Evolutionary conservation across 2,113 vertebrate genomes (phyloP).

Genomic region (Polyodon spathula): DNA sequence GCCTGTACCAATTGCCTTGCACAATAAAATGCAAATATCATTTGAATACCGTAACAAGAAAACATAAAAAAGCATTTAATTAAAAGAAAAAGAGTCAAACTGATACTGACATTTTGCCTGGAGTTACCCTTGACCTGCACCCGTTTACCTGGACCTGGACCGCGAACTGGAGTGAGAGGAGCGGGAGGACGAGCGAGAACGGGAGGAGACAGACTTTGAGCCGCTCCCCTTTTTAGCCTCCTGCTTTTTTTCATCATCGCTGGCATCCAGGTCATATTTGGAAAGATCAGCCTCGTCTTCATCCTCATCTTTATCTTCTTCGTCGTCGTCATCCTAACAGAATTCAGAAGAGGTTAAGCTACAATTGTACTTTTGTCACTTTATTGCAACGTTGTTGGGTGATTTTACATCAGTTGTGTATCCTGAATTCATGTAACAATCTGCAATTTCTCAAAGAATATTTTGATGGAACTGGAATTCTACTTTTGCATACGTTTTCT

Average conservation of each 20-base stretch:
- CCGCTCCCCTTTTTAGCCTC: constrained; percentile 62
- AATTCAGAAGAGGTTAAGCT: background rate
- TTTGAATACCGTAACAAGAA: constrained; percentile 34
- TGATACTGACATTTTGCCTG: constrained; percentile 99
- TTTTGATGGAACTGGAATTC: no score
- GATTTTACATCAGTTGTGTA: no score
- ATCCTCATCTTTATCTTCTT: constrained; percentile 51
- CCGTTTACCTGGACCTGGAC: constrained; percentile 99
- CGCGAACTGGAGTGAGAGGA: constrained; percentile 93
- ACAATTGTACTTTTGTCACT: no score
- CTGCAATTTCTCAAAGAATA: no score
- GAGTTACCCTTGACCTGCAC: constrained; percentile 99
- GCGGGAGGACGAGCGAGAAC: constrained; percentile 75
- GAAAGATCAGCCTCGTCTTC: constrained; percentile 80
- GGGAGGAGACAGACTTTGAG: constrained; percentile 72
- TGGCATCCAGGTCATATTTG: constrained; percentile 87
- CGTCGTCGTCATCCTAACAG: constrained; percentile 49
- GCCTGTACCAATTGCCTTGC: no score
- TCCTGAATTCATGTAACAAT: no score
- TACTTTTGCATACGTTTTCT: no score
- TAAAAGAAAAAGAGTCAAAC: constrained; percentile 77
- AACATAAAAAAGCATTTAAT: constrained; percentile 27
- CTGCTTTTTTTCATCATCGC: constrained; percentile 71
- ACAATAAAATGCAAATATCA: no score
- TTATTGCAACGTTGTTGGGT: no score